Conservation (phyloP, 2,797 vertebrate species). For the Scomberomorus guttatus region DNA sequence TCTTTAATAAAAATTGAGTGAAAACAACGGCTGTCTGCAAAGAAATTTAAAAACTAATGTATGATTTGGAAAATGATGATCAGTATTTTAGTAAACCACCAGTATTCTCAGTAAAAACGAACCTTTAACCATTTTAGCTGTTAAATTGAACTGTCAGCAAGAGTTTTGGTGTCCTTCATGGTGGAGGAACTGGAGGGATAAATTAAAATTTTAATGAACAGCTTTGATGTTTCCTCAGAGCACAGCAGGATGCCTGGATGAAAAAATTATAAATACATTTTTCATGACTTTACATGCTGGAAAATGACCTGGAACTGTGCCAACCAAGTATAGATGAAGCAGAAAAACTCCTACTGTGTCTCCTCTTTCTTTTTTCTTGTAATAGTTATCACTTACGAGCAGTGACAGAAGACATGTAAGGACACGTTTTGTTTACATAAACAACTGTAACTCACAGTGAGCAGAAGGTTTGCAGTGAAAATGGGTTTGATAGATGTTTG, state of each 20-base stretch:
- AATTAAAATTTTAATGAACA: conserved; percentile 39
- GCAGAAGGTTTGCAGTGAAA: too few species aligned
- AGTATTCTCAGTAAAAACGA: not conserved
- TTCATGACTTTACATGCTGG: conserved; percentile 24
- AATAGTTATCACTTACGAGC: too few species aligned
- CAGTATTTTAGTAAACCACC: not conserved
- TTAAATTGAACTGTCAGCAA: not conserved
- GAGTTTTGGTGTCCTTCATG: not conserved
- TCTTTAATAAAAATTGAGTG: too few species aligned
- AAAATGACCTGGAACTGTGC: not conserved
- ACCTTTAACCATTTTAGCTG: not conserved
- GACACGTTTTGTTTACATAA: too few species aligned
- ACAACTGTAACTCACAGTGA: too few species aligned
- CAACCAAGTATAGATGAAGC: too few species aligned
- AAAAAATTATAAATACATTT: conserved; percentile 22
- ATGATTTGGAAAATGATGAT: not conserved
- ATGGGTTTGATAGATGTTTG: too few species aligned
- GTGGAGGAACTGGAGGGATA: conserved; percentile 13
- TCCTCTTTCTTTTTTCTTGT: too few species aligned
- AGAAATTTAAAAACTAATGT: not conserved
- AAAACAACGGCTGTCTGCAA: not conserved
- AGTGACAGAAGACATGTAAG: too few species aligned
- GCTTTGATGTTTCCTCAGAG: conserved; percentile 37
- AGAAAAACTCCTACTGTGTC: too few species aligned
- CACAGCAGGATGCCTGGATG: not conserved